Evolutionary conservation across 2,888 invertebrate species (phyloP).

Genomic region (Junonia oenone): DNA sequence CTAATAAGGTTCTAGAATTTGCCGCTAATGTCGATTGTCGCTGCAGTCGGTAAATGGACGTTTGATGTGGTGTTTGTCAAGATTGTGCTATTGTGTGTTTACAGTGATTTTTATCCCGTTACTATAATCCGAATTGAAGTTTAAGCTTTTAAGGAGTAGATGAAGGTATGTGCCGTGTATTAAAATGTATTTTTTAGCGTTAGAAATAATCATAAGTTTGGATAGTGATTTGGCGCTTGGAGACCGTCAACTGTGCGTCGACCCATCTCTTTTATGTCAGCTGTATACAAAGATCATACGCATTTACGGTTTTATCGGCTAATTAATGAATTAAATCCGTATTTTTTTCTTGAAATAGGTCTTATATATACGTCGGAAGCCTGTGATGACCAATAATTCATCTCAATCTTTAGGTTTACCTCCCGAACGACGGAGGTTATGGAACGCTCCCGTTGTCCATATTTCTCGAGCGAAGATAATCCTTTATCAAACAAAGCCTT

Average conservation of each 20-base stretch:
- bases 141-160: constrained; percentile 81
- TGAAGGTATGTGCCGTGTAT: constrained; percentile 75
- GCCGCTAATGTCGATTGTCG: constrained; percentile 64
- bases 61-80: constrained; percentile 83
- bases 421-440: constrained; percentile 70
- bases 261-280: constrained; percentile 74
- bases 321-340: constrained; percentile 70
- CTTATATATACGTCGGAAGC: constrained; percentile 37
- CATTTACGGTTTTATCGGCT: constrained; percentile 55
- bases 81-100: constrained; percentile 82
- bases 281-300: constrained; percentile 78
- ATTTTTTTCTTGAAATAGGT: constrained; percentile 45
- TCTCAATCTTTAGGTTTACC: constrained; percentile 63
- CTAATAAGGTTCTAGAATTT: constrained; percentile 56
- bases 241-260: constrained; percentile 53
- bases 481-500: constrained; percentile 53
- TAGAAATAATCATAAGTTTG: constrained; percentile 30
- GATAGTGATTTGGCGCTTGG: constrained; percentile 62
- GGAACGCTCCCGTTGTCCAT: constrained; percentile 63
- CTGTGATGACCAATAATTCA: constrained; percentile 41
- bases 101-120: constrained; percentile 75
- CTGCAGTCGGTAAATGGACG: constrained; percentile 84
- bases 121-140: constrained; percentile 70
- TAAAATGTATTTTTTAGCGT: constrained; percentile 37
- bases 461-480: constrained; percentile 65